Evolutionary conservation across 2,888 invertebrate species (phyloP).

Genomic region (Scaptomyza tumidula): DNA sequence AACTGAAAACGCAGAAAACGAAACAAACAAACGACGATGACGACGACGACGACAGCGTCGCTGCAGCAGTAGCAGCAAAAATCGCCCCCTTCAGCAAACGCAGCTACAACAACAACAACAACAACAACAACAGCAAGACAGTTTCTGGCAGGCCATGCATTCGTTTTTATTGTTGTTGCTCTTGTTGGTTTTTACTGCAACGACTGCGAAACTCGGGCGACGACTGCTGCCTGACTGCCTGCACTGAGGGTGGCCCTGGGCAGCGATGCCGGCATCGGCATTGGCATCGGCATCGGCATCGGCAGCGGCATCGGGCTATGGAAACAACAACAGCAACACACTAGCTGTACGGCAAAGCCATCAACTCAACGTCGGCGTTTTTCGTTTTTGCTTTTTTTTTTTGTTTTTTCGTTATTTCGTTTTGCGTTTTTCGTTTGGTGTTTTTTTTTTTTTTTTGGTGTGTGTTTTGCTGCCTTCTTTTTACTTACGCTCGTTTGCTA

Average conservation of each 20-base stretch:
- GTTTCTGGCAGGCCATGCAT: slow-evolving; percentile 48
- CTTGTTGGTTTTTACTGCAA: slow-evolving; percentile 43
- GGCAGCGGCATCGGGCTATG: slow-evolving; percentile 23
- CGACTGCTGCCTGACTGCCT: slow-evolving; percentile 19
- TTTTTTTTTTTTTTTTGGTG: background rate
- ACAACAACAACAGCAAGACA: slow-evolving; percentile 40
- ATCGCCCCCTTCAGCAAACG: slow-evolving; percentile 73
- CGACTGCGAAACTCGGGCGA: slow-evolving; percentile 59
- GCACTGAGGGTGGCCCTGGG: slow-evolving; percentile 63
- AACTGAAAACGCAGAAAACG: slow-evolving; percentile 66
- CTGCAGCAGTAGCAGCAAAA: slow-evolving; percentile 68
- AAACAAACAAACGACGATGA: slow-evolving; percentile 55
- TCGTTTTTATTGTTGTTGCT: slow-evolving; percentile 42
- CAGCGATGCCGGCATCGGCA: slow-evolving; percentile 51
- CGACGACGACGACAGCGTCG: slow-evolving; percentile 47
- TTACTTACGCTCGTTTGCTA: slow-evolving; percentile 36
- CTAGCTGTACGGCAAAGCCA: slow-evolving; percentile 30
- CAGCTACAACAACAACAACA: slow-evolving; percentile 53
- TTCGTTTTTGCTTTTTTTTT: background rate
- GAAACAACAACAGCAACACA: slow-evolving; percentile 16
- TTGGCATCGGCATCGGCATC: slow-evolving; percentile 33
- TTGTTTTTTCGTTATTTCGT: slow-evolving; percentile 19
- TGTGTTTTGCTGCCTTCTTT: slow-evolving; percentile 21
- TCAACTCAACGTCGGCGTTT: slow-evolving; percentile 38
- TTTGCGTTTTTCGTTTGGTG: slow-evolving; percentile 17